These are phyloP conservation scores for Aplysina aerophoba DNA, from an alignment of 37 sponge, comb jelly and placozoan species.

Conservation along the genomic window DNA sequence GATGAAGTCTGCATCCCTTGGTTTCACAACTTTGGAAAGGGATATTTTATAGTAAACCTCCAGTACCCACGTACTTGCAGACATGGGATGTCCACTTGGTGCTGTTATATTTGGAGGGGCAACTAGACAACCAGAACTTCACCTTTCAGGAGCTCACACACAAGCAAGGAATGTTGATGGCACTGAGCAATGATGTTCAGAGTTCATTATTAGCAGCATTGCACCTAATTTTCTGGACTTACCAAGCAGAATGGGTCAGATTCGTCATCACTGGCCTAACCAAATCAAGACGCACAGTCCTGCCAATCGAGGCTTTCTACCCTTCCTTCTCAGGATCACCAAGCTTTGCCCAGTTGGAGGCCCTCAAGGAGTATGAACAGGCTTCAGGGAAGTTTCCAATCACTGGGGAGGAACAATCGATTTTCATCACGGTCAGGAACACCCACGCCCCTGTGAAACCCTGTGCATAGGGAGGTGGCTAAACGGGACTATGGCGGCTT, in stretches of 20 bases:
- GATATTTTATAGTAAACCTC: no score
- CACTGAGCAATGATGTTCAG: conserved; percentile 7
- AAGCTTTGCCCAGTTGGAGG: conserved; percentile 8
- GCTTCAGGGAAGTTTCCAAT: neutral
- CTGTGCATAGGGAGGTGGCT: no score
- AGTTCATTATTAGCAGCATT: conserved; percentile 33
- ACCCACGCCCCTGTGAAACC: no score
- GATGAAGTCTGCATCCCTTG: no score
- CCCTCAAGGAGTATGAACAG: conserved; percentile 19
- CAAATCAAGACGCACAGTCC: conserved; percentile 27
- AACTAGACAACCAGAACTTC: conserved; percentile 29
- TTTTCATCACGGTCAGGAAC: no score
- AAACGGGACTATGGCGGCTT: no score
- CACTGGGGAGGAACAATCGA: no score
- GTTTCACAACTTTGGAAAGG: no score
- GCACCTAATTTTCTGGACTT: conserved; percentile 25
- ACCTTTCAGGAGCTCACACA: conserved; percentile 15
- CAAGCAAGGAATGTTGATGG: conserved; percentile 40
- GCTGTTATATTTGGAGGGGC: neutral
- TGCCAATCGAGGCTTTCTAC: conserved; percentile 31
- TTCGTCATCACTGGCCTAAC: conserved; percentile 41
- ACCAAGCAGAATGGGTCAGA: conserved; percentile 37
- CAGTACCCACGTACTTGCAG: neutral
- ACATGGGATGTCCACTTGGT: conserved; percentile 54
- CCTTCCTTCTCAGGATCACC: conserved; percentile 16